phyloP scores from a whole-genome alignment of 2,113 vertebrate species.

The Megaceryle torquata region DNA sequence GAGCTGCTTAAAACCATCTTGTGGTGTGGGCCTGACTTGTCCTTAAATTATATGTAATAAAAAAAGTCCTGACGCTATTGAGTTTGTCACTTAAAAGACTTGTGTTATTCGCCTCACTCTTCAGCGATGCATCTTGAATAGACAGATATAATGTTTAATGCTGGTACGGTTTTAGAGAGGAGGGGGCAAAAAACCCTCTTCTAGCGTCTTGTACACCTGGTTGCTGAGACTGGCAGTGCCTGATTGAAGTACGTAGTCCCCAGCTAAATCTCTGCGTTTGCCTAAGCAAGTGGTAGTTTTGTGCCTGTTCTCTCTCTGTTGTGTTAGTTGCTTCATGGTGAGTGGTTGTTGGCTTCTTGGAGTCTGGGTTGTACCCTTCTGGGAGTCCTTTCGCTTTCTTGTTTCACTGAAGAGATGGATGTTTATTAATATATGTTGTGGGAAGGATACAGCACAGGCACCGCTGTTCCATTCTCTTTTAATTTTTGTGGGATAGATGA shows the following conservation, averaged over 20 bases:
- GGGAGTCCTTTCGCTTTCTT: neutral
- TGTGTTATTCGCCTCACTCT: neutral
- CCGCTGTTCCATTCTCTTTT: neutral
- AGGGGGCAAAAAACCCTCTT: too few species aligned
- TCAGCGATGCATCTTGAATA: neutral
- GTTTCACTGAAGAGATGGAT: neutral
- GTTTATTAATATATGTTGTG: accelerated
- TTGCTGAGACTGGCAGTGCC: neutral
- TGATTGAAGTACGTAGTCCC: neutral
- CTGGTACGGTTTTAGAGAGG: neutral
- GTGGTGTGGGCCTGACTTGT: neutral
- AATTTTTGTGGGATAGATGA: neutral
- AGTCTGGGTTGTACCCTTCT: neutral
- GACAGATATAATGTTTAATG: neutral
- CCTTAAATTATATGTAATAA: neutral
- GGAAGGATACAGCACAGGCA: neutral
- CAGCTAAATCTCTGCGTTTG: neutral
- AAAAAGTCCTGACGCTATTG: neutral
- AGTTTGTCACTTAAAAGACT: neutral
- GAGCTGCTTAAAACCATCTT: neutral
- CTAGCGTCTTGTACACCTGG: neutral
- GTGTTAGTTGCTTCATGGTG: neutral
- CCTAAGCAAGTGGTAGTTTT: neutral
- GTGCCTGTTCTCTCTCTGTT: neutral
- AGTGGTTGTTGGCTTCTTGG: neutral